Percentiles rank a stretch among this genome's conserved stretches.
These are phyloP conservation scores for Corapipo altera DNA, from an alignment of 2,113 vertebrate genomes.

Conservation along the genomic window DNA sequence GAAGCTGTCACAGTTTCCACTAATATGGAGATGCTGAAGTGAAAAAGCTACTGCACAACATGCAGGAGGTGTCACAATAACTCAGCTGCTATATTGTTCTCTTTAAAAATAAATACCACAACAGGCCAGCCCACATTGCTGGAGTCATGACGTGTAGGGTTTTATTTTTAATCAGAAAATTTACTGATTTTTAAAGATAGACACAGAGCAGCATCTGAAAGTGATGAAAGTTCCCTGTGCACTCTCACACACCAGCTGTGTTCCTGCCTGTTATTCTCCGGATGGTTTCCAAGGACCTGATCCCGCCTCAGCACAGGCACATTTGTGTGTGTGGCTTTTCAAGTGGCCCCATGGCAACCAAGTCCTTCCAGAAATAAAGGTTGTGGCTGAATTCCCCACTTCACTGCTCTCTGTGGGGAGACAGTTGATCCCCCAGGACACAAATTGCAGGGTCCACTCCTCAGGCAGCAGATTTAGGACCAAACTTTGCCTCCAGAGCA, in stretches of 20 bases:
- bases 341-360: neutral
- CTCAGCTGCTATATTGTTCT: slow-evolving; percentile 44
- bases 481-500: neutral
- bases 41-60: slow-evolving; percentile 27
- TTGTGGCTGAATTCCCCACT: neutral
- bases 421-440: neutral
- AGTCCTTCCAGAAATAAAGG: neutral
- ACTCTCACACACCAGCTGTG: fast-evolving
- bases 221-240: neutral
- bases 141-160: neutral
- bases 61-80: slow-evolving; percentile 52
- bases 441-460: neutral
- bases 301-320: neutral
- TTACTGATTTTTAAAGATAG: slow-evolving; percentile 14
- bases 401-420: neutral
- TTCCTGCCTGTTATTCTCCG: neutral
- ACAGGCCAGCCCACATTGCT: slow-evolving; percentile 5
- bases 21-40: slow-evolving; percentile 21
- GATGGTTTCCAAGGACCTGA: neutral
- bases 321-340: neutral
- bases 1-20: slow-evolving; percentile 46
- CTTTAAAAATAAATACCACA: slow-evolving; percentile 59
- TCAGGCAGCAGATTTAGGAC: neutral
- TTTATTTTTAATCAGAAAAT: slow-evolving; percentile 49
- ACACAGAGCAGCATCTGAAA: neutral